A percentile compares a stretch with the other conserved stretches of the same genome.
phyloP scores from a whole-genome alignment of 2,797 vertebrate genomes.

The Buceros bicornis region DNA sequence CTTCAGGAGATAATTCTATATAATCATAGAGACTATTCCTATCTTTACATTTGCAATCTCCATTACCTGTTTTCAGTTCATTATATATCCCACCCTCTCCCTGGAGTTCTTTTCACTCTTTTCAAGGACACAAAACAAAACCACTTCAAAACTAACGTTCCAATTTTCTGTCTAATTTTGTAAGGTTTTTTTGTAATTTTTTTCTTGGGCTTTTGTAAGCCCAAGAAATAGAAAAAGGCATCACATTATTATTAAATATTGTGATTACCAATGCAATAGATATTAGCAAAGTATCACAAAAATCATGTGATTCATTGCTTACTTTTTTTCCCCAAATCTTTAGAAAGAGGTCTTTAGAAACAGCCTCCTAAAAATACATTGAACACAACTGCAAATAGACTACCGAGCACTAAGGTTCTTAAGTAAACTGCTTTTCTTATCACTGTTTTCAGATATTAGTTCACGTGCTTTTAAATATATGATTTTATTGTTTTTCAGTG shows the following conservation, averaged over 20 bases:
- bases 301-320: background rate
- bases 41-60: constrained; percentile 2
- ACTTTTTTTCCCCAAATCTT: background rate
- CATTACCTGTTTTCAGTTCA: background rate
- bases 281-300: background rate
- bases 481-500: background rate
- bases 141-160: background rate
- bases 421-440: background rate
- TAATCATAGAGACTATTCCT: background rate
- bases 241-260: background rate
- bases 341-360: background rate
- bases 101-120: background rate
- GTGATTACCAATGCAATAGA: background rate
- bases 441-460: background rate
- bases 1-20: background rate
- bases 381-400: background rate
- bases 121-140: constrained; percentile 20
- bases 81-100: background rate
- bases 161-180: background rate
- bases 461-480: background rate
- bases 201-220: background rate
- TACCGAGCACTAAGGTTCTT: background rate
- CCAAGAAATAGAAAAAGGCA: background rate
- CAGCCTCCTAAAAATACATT: background rate
- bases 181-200: background rate